Evolutionary conservation across 2,888 invertebrate genomes (phyloP), one percentile per base, ranked within the genome.

Genomic region (Hipparchia semele): DNA sequence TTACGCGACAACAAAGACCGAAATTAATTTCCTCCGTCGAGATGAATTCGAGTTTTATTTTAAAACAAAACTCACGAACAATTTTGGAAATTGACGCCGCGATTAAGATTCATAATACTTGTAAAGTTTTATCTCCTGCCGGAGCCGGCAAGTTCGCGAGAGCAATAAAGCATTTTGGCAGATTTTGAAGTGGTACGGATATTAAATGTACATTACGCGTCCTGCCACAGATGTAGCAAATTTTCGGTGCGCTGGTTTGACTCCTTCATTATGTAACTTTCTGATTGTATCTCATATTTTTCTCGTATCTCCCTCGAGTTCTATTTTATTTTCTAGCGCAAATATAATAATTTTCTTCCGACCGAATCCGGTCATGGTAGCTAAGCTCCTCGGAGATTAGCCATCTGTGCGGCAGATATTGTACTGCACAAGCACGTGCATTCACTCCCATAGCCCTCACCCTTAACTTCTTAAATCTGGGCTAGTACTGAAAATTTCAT

Each of bases 111-210:
- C 93, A 92, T 92, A 92, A 92, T 90, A 90, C 90, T 84, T 90
- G 88, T 90, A 88, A 92, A 93, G 92, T 93, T 92, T 92, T 92
- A 92, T 92, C 92, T 90, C 82, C 77, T 81, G 76, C 76, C 82
- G 85, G 86, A 86, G 88, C 89, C 85, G 86, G 82, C 86, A 90
- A 90, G 87, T 89, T 90, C 87, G 83, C 82, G 86, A 80, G 83
- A 87, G 91, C 90, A 90, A 92, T 93, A 93, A 93, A 93, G 90
- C 92, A 92, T 92, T 92, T 92, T 90, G 91, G 89, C 89, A 88
- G 89, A 91, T 92, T 92, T 90, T 87, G 87, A 88, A 90, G 88
- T 89, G 90, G 88, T 87, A 82, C 79, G 82, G 86, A 87, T 88
- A 91, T 92, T 91, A 91, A 92, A 92, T 87, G 90, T 90, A 89